These are phyloP conservation scores for Saimiri boliviensis DNA, from an alignment of 2,113 vertebrate species.

Conservation along the genomic window DNA sequence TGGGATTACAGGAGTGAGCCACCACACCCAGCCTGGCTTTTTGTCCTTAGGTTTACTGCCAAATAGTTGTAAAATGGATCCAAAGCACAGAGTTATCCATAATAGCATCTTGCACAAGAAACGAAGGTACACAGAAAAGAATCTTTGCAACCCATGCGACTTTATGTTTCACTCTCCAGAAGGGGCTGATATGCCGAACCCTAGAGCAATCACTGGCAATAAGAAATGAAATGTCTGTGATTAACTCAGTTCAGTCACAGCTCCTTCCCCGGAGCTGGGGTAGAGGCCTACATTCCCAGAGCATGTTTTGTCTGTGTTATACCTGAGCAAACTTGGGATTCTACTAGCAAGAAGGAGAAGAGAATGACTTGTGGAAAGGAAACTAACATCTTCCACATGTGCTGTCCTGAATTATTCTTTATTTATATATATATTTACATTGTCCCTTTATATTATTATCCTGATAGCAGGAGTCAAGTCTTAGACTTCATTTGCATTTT, in stretches of 20 bases:
- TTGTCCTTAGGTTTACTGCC: neutral
- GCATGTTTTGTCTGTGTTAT: neutral
- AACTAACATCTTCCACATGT: neutral
- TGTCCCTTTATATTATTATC: neutral
- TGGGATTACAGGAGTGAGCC: too few relatives aligned
- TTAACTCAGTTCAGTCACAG: too few relatives aligned
- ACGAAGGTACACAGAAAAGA: neutral
- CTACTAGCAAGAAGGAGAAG: too few relatives aligned
- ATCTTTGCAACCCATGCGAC: neutral
- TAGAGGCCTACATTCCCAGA: accelerated
- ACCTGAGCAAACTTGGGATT: neutral
- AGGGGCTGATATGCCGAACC: neutral
- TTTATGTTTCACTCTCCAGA: neutral
- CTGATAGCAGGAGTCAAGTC: neutral
- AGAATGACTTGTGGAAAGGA: neutral
- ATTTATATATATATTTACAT: neutral
- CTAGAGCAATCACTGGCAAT: neutral
- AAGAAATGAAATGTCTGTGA: neutral
- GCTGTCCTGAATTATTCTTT: neutral
- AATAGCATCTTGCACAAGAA: neutral
- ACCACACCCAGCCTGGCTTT: neutral
- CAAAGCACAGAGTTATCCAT: neutral
- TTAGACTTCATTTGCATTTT: neutral
- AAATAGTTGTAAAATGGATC: neutral
- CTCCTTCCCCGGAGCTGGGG: neutral